Conservation (phyloP, 2,797 vertebrate genomes). For the Enteromius afrohamiltoni region DNA sequence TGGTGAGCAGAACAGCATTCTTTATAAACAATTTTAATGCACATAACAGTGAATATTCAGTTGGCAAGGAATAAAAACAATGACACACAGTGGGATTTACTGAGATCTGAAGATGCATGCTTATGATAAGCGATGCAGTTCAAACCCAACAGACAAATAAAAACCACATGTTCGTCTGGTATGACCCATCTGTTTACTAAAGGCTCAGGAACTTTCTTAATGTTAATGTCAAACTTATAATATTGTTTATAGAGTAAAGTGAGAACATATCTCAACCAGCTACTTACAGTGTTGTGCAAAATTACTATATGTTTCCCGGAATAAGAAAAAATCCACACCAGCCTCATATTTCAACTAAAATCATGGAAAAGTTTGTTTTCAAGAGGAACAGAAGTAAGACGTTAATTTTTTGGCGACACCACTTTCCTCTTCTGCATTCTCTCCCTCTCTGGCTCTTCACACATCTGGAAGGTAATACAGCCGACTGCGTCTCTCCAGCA, state of each 20-base stretch:
- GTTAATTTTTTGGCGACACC: slow-evolving; percentile 31
- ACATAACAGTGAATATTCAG: not conserved
- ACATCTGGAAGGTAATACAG: slow-evolving; percentile 47
- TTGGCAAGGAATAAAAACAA: not conserved
- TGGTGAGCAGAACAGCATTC: no score
- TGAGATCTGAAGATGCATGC: not conserved
- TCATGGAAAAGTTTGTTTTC: slow-evolving; percentile 28
- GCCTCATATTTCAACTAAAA: slow-evolving; percentile 26
- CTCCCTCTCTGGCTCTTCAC: slow-evolving; percentile 44
- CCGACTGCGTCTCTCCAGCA: slow-evolving; percentile 21
- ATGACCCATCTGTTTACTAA: slow-evolving; percentile 27
- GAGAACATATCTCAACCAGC: not conserved
- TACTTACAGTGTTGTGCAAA: not conserved
- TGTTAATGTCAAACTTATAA: slow-evolving; percentile 9
- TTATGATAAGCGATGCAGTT: not conserved
- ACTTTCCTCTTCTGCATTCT: slow-evolving; percentile 21
- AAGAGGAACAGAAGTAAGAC: slow-evolving; percentile 1
- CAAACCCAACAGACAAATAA: slow-evolving; percentile 20
- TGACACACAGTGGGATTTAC: not conserved
- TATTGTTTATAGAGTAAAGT: slow-evolving; percentile 1
- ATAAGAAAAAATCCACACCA: not conserved
- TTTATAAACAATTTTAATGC: not conserved
- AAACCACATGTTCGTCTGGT: slow-evolving; percentile 10
- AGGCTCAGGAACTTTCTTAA: not conserved
- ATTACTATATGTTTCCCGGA: slow-evolving; percentile 14